Evolutionary conservation across 2,113 vertebrate genomes (phyloP).

Genomic region (Caranx melampygus): DNA sequence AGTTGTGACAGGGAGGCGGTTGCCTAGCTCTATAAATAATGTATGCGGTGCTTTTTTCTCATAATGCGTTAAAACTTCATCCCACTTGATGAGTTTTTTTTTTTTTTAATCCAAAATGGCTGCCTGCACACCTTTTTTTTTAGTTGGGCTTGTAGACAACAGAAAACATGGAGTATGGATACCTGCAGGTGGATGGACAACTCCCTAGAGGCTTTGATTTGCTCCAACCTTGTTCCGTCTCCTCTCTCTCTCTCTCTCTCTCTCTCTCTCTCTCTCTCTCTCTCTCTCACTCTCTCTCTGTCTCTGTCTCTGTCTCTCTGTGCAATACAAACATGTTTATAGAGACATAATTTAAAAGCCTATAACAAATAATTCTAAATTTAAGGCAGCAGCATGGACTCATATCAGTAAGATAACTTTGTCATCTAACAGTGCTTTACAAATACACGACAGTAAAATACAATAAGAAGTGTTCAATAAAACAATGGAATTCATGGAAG

Average conservation of each 20-base stretch:
- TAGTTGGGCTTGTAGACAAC: constrained; percentile 24
- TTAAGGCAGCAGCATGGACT: neutral
- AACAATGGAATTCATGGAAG: neutral
- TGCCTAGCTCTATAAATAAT: neutral
- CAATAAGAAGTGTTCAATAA: neutral
- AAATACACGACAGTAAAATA: neutral
- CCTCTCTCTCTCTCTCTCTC: neutral
- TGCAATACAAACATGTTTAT: constrained; percentile 22
- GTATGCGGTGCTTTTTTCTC: neutral
- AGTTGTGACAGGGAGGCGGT: constrained; percentile 8
- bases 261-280: too few species aligned
- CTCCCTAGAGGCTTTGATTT: constrained; percentile 23
- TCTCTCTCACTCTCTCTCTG: too few species aligned
- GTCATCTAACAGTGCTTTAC: neutral
- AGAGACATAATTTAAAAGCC: neutral
- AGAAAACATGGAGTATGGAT: constrained; percentile 32
- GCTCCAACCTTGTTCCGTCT: constrained; percentile 9
- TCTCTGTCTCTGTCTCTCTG: neutral
- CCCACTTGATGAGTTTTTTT: neutral
- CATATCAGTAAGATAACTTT: neutral
- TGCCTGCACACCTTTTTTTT: constrained; percentile 20
- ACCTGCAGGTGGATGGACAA: constrained; percentile 32
- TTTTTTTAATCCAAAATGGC: neutral
- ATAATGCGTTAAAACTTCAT: neutral
- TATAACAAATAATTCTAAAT: neutral